Evolutionary conservation across 2,797 vertebrate species (phyloP), one percentile per base, ranked within the genome.

Genomic region (Xenentodon cancila): DNA sequence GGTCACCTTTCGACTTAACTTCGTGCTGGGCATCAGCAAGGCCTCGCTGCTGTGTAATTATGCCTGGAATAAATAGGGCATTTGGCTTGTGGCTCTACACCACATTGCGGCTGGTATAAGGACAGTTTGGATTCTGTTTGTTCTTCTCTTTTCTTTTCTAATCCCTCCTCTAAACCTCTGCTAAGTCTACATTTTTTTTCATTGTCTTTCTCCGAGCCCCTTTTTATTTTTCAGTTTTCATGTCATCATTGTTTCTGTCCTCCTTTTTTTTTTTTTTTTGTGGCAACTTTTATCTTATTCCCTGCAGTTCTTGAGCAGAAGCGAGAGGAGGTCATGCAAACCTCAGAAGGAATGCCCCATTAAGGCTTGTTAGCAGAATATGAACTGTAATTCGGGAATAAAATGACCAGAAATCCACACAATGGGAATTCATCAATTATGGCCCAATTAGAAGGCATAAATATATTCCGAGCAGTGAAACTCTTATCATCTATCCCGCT

Each of bases 1-100:
- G 87, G 87, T 89, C 85, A 84, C 83, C 84, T 84, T 84, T 90
- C 75, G 80, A 90, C 88, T 90, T 91, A 84, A 92, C 91, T 84
- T 82, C 76, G 2, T 70, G 69, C 76, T 52, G 77, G 85, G 87
- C 81, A 84, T 84, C 84, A 59, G 85, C 71, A 27, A 79, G 70
- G 80, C 79, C 85, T 88, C 80, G 75, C 82, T 71, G 79, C 68
- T 19, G 64, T 78, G 80, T 88, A 85, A 90, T 90, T 87, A 92
- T 79, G 80, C 84, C 77, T 49, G 78, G 87, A 85, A 90, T 88
- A 90, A 90, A 90, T 86, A 77, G 88, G 82, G 71, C 82, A 82
- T 81, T 92, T 85, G 87, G 85, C 85, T 80, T 65, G 75, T 84
- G 83, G 71, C 76, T 69, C 77, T 54, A 54, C 76, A 77, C 62